phyloP scores from a whole-genome alignment of 1,140 invertebrate species.

The Lepidurus couesii region DNA sequence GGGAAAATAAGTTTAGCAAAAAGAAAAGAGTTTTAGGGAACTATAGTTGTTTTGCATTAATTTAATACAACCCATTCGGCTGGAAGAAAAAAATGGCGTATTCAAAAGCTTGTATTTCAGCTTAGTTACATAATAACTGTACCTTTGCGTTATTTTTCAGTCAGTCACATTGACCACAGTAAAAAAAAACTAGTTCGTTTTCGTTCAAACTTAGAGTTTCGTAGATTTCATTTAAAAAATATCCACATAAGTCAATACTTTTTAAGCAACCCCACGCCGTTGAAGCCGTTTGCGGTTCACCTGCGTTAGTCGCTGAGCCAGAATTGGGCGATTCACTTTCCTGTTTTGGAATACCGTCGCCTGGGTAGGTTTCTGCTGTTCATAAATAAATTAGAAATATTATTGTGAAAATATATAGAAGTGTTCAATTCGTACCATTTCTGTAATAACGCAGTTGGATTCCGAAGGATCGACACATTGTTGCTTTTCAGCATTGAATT shows the following conservation, averaged over 20 bases:
- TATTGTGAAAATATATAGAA: too few relatives aligned
- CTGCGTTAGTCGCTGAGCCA: too few relatives aligned
- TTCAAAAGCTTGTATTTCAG: background rate
- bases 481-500: background rate
- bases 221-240: too few relatives aligned
- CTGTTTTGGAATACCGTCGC: too few relatives aligned
- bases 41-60: background rate
- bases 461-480: background rate
- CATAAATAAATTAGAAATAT: too few relatives aligned
- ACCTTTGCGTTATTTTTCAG: background rate
- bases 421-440: background rate
- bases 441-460: background rate
- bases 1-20: background rate
- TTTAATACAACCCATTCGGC: conserved; percentile 18
- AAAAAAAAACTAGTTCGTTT: background rate
- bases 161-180: background rate
- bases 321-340: too few relatives aligned
- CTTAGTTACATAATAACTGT: background rate
- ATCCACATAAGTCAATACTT: too few relatives aligned
- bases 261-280: too few relatives aligned
- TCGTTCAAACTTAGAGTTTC: too few relatives aligned
- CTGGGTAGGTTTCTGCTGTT: too few relatives aligned
- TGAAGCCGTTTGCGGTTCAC: too few relatives aligned
- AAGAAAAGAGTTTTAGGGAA: background rate
- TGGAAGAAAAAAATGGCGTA: background rate